phyloP scores from a whole-genome alignment of 2,113 vertebrate species.

The Paramisgurnus dabryanus region DNA sequence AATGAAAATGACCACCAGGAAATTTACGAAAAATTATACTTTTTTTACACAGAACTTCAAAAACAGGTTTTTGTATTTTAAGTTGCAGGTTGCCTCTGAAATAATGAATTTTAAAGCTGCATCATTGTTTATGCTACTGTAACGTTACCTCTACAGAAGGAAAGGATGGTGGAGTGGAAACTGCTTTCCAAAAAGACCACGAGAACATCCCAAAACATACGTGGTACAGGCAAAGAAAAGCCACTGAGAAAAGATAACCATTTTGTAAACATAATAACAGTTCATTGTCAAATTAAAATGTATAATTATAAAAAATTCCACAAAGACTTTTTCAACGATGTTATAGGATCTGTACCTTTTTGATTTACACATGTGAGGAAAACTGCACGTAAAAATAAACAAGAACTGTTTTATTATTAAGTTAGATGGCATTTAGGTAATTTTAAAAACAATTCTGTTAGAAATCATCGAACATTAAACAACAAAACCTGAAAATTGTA shows the following conservation, averaged over 20 bases:
- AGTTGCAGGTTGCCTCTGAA: too few species aligned
- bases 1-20: too few species aligned
- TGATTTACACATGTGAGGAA: slow-evolving; percentile 18
- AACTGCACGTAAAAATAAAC: slow-evolving; percentile 16
- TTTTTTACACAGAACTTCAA: too few species aligned
- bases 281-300: too few species aligned
- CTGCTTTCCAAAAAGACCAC: slow-evolving; percentile 85
- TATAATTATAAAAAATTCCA: neutral
- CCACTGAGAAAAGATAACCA: slow-evolving; percentile 62
- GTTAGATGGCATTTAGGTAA: too few species aligned
- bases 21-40: too few species aligned
- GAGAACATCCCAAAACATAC: slow-evolving; percentile 81
- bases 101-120: neutral
- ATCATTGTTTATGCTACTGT: slow-evolving; percentile 31
- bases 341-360: slow-evolving; percentile 30
- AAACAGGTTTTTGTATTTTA: too few species aligned
- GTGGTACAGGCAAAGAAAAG: slow-evolving; percentile 81
- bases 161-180: slow-evolving; percentile 79
- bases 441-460: too few species aligned
- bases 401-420: neutral
- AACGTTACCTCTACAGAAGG: slow-evolving; percentile 78
- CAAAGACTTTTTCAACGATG: neutral
- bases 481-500: too few species aligned
- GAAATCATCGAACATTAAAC: too few species aligned
- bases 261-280: too few species aligned